Base-by-base conservation (phyloP, 2,888 invertebrate species). In the Netelia fuscicornis region DNA sequence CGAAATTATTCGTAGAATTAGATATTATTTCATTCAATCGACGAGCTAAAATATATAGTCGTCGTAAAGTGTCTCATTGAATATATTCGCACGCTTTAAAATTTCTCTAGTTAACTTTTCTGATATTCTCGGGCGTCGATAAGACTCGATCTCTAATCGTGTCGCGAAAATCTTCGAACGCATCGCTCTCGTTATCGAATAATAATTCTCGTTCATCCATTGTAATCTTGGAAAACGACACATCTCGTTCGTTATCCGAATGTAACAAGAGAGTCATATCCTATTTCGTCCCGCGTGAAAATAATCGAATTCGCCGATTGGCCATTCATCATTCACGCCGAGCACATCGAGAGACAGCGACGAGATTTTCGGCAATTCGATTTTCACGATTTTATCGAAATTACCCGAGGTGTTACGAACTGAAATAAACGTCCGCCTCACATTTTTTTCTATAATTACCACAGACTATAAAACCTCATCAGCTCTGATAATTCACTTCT, bases 301-400 rank as follows among this genome's bases (percentile, higher is more conserved):
- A 58, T 58, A 58, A 58, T 20, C 2, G 48, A 48, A 13, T 13
- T 48, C 37, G 48, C 30, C 60, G 48, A 60, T 56, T 68, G 44
- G 30, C 67, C 44, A 74, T 80, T 80, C 58, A 72, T 74, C 80
- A 80, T 74, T 80, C 72, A 80, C 65, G 42, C n/a, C 30, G n/a
- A 6, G 37, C 3, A 30, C 30, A 48, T 44, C 48, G 79, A 52
- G 42, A 56, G 48, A 13, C 52, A 17, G 37, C 52, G 42, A 64
- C 25, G 76, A 56, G 54, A 76, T 65, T 76, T 65, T 37, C 17
- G 11, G 11, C 2, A 25, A 37, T 37, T 37, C 30, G 64, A 37
- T 37, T 30, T 13, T 2, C n/a, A 13, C 64, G n/a, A 64, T 64
- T 37, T 37, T 64, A 37, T n/a, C 9, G 2, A 58, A 48, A 2